Base-by-base conservation (phyloP, 2,113 vertebrate species). In the Hystrix cristata region DNA sequence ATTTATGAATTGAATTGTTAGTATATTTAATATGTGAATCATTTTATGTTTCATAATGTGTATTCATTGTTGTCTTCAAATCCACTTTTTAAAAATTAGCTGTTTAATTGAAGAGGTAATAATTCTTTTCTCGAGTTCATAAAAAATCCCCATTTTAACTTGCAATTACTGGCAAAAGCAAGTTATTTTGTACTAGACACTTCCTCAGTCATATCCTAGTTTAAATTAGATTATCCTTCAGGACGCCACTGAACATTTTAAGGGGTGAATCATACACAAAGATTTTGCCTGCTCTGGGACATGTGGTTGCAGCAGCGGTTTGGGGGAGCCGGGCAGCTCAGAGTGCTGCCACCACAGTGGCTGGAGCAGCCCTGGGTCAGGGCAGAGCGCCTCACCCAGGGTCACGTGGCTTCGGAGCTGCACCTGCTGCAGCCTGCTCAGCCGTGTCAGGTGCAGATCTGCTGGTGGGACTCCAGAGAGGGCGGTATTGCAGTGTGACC, bases 301-400 rank as follows among this genome's bases (percentile, higher is more conserved):
- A 10, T 38, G 2, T 29, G 59, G 27, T 48, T 78, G 19, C 15
- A 83, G 12, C 27, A 62, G 53, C 34, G n/a, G 1, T 83, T 16
- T 71, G 43, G 27, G 78, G 29, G 34, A 53, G 3, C 0, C 0
- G 1, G 46, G n/a, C 23, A 27, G n/a, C 10, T n/a, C 6, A 4
- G 8, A 64, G 13, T n/a, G 43, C 16, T 43, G 3, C 25, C 25
- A 31, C 29, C 4, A 13, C 4, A 55, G 55, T 48, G 25, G 13
- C 5, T 25, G 11, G n/a, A 46, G 1, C 48, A 38, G 27, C 25
- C 16, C 1, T 16, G 2, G 1, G 16, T 16, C 19, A 60, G 65
- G 51, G 7, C 7, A 5, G 1, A 67, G 25, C 5, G 2, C 31
- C 27, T 78, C 18, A 3, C 29, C 43, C 12, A 1, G 10, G n/a